Evolutionary conservation across 2,113 vertebrate genomes (phyloP).

Genomic region (Anguilla rostrata): DNA sequence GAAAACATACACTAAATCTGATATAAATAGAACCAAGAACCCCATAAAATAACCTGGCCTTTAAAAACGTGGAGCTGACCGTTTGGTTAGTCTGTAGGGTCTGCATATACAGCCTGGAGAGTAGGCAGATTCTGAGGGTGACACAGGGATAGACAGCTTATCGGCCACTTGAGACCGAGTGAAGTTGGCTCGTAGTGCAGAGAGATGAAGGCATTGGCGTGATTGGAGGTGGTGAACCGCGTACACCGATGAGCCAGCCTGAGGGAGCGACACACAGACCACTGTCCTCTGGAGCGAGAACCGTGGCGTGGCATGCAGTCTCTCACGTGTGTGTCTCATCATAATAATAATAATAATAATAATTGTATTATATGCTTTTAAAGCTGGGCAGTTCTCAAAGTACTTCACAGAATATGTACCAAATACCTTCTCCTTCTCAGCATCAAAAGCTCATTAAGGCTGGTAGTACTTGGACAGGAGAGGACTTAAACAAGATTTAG

Average conservation of each 20-base stretch:
- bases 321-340: no score
- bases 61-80: neutral
- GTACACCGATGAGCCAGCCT: neutral
- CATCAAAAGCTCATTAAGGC: no score
- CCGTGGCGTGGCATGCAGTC: neutral
- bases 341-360: no score
- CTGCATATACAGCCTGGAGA: neutral
- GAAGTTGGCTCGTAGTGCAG: neutral
- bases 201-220: neutral
- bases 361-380: no score
- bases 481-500: no score
- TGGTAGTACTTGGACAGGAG: no score
- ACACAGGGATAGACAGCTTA: neutral
- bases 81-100: neutral
- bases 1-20: no score
- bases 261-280: neutral
- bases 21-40: no score
- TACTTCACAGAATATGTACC: no score
- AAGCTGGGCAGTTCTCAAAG: no score
- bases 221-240: neutral
- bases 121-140: neutral
- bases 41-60: neutral
- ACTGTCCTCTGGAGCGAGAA: neutral
- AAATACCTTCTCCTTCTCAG: no score
- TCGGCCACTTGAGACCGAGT: neutral